phyloP scores from a whole-genome alignment of 2,113 vertebrate genomes.

The Coryphaenoides rupestris region DNA sequence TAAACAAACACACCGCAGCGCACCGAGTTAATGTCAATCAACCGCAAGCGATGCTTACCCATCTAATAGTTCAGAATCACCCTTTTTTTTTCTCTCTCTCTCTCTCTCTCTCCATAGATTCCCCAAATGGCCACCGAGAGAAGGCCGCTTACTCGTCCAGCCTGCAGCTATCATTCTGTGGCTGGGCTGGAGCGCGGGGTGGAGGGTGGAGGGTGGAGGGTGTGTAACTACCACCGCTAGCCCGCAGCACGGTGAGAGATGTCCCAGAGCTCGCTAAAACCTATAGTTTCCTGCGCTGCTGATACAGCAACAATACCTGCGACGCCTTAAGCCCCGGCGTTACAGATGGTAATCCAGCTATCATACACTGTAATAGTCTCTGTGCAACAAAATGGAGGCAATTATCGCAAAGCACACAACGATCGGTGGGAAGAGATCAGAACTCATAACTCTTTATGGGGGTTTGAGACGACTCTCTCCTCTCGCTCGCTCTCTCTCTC shows the following conservation, averaged over 20 bases:
- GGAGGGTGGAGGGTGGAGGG: not conserved
- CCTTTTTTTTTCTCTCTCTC: too few relatives aligned
- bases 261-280: slow-evolving; percentile 30
- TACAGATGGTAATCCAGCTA: slow-evolving; percentile 62
- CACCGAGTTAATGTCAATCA: too few relatives aligned
- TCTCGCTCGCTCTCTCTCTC: slow-evolving; percentile 8
- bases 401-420: slow-evolving; percentile 66
- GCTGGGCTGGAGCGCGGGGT: slow-evolving; percentile 6
- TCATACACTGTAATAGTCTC: slow-evolving; percentile 64
- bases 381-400: slow-evolving; percentile 64
- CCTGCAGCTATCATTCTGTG: not conserved
- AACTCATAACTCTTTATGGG: slow-evolving; percentile 62
- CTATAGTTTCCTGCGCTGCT: slow-evolving; percentile 44
- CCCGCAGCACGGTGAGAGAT: slow-evolving; percentile 18
- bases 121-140: too few relatives aligned
- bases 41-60: too few relatives aligned
- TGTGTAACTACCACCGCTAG: slow-evolving; percentile 36
- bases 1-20: too few relatives aligned
- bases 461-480: slow-evolving; percentile 20
- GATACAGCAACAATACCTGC: slow-evolving; percentile 46
- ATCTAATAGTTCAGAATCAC: too few relatives aligned
- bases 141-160: too few relatives aligned
- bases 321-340: slow-evolving; percentile 36
- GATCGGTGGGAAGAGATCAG: slow-evolving; percentile 62
- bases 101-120: too few relatives aligned